Conservation (phyloP, 2,888 invertebrate genomes). For the Spilosoma lubricipeda region DNA sequence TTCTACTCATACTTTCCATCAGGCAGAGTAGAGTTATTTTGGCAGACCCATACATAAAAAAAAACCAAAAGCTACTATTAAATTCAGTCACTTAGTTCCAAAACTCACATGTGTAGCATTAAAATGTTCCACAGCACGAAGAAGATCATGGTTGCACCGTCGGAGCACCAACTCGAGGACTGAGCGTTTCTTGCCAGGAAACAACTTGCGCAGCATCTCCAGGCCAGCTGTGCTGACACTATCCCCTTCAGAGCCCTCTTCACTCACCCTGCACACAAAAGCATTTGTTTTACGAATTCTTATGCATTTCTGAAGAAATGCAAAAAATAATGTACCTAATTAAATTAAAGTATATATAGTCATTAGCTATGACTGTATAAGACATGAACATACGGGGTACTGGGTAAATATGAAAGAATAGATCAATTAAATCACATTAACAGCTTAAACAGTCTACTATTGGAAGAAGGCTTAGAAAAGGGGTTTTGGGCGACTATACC, state of each 20-base stretch:
- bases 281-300: neutral
- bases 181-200: conserved; percentile 95
- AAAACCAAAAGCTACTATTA: neutral
- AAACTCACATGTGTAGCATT: conserved; percentile 79
- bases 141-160: conserved; percentile 95
- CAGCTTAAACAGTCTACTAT: too few species aligned
- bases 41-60: too few species aligned
- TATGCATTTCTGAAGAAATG: neutral
- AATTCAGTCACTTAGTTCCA: neutral
- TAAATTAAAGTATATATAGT: neutral
- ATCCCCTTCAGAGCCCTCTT: conserved; percentile 63
- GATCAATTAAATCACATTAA: neutral
- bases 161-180: conserved; percentile 96
- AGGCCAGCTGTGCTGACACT: conserved; percentile 90
- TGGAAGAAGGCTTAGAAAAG: too few species aligned
- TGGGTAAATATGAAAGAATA: neutral
- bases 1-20: too few species aligned
- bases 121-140: conserved; percentile 96
- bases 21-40: too few species aligned
- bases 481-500: too few species aligned
- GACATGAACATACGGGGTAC: neutral
- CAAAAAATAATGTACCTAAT: too few species aligned
- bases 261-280: conserved; percentile 47
- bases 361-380: neutral
- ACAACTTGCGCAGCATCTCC: conserved; percentile 95